phyloP scores from a whole-genome alignment of 2,113 vertebrate species.

The Xenopus tropicalis region UCB_Xtro_10.0 CM004445.2:55355501-55356000 shows the following conservation, averaged over 20 bases:
- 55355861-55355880: slow-evolving; percentile 10
- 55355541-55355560: no score
- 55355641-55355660: no score
- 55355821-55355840: not conserved
- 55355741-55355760: not conserved
- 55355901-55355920: not conserved
- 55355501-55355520: no score
- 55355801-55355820: not conserved
- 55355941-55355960: slow-evolving; percentile 12
- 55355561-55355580: no score
- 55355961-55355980: slow-evolving; percentile 20
- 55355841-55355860: slow-evolving; percentile 3
- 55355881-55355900: slow-evolving; percentile 26
- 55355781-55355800: not conserved
- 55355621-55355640: no score
- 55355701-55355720: no score
- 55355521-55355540: no score
- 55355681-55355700: no score
- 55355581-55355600: no score
- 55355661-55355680: no score
- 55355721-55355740: no score
- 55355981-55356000: slow-evolving; percentile 13
- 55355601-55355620: no score
- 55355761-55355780: not conserved
- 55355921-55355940: slow-evolving; percentile 11